Conservation (phyloP, 2,888 invertebrate species). For the Trichogramma dendrolimi region DNA sequence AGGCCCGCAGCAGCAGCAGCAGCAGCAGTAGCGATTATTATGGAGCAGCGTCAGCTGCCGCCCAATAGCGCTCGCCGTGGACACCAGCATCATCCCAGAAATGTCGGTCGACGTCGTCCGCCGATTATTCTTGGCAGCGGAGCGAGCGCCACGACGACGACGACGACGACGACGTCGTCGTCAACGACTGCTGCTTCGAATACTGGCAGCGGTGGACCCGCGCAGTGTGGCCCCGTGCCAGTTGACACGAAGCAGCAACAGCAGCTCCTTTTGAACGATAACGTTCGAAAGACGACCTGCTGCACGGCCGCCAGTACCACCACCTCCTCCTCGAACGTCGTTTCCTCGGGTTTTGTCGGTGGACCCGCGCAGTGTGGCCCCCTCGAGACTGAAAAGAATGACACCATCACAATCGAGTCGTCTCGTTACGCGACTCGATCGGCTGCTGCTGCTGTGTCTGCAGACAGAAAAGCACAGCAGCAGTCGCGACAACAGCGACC, state of each 20-base stretch:
- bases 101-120: conserved; percentile 47
- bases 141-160: conserved; percentile 11
- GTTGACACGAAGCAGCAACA: background rate
- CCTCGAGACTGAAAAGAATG: conserved; percentile 34
- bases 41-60: background rate
- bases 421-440: conserved; percentile 11
- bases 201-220: no score
- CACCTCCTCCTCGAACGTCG: conserved; percentile 4
- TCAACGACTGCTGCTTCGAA: background rate
- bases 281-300: no score
- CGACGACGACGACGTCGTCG: background rate
- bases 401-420: conserved; percentile 2
- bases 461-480: background rate
- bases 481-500: background rate
- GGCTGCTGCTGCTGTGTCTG: conserved; percentile 3
- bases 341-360: conserved; percentile 35
- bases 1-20: no score
- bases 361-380: conserved; percentile 54
- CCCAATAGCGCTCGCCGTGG: conserved; percentile 40
- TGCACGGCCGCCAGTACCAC: background rate
- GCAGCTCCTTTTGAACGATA: background rate
- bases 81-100: conserved; percentile 50
- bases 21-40: background rate
- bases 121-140: conserved; percentile 9
- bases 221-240: background rate